Conservation (phyloP, 2,113 vertebrate species). For the Pedionomus torquatus region DNA sequence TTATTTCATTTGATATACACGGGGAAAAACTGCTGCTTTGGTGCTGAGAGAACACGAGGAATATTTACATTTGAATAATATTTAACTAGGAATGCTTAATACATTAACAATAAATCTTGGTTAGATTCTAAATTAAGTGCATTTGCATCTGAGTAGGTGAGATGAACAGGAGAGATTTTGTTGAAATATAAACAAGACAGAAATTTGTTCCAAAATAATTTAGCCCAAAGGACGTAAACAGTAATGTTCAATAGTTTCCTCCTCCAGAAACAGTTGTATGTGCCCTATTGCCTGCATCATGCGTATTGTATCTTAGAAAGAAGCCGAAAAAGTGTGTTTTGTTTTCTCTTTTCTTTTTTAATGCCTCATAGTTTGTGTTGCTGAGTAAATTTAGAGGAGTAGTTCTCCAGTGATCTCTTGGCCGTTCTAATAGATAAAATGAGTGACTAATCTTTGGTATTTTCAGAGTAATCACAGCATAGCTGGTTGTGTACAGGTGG, state of each 20-base stretch:
- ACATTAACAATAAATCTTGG: constrained; percentile 64
- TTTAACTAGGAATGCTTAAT: constrained; percentile 63
- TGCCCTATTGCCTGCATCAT: neutral
- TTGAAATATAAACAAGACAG: constrained; percentile 49
- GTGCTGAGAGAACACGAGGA: neutral
- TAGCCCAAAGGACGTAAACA: constrained; percentile 18
- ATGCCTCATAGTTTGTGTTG: neutral
- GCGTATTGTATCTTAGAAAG: neutral
- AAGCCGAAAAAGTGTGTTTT: neutral
- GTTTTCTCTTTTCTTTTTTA: neutral
- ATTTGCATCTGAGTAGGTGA: constrained; percentile 67
- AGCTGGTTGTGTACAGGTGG: neutral
- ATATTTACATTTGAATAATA: constrained; percentile 67
- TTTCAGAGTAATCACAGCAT: neutral
- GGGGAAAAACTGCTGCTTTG: constrained; percentile 1
- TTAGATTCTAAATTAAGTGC: constrained; percentile 61
- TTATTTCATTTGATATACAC: neutral
- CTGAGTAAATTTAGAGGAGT: neutral
- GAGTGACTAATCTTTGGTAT: neutral
- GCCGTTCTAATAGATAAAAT: neutral
- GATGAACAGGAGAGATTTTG: constrained; percentile 62
- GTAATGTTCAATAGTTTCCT: constrained; percentile 29
- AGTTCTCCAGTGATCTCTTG: neutral
- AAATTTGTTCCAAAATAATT: constrained; percentile 50
- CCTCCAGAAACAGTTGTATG: constrained; percentile 5